Base-by-base conservation (phyloP, 2,888 invertebrate genomes). In the Pomacea canaliculata region DNA sequence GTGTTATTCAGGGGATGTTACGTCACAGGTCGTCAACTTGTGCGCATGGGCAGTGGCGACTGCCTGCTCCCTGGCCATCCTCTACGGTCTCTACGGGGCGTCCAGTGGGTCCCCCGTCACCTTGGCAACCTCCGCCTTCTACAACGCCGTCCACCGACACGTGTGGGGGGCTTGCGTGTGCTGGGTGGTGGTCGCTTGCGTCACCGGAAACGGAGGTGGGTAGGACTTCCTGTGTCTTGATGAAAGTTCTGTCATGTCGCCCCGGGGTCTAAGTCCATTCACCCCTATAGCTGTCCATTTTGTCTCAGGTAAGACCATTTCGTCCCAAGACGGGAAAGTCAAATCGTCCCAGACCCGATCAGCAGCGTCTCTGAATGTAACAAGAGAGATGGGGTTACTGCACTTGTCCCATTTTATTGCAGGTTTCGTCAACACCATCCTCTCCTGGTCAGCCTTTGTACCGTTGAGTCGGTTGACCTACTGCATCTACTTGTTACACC, bases 181-280 rank as follows among this genome's bases (percentile, higher is more conserved):
- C 65, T 93, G 93, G 93, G 89, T 93, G 13, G 90, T 93, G 69
- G 91, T 92, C 82, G 91, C 91, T 71, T 92, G 92, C 79, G 85
- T 88, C n/a, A 85, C 90, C 72, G 92, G 92, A 48, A 90, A 91
- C 81, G 92, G 92, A 86, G 91, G 89, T 90, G 76, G 67, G 23
- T 63, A 10, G 19, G 63, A 16, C 16, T 4, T 10, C 10, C 27
- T 63, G 63, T 63, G 10, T 63, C 63, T 27, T 63, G 63, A 23
- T 10, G n/a, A 16, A 37, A 37, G 37, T 37, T 37, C 37, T 37
- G 37, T 37, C 37, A 37, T 37, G 7, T 60, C 18, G 18, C 60
- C 16, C 60, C n/a, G 7, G 4, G 4, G 60, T 7, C 60, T n/a
- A 60, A 60, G 60, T 60, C 60, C 2, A 18, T 18, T 7, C n/a